Evolutionary conservation across 2,888 invertebrate genomes (phyloP).

Genomic region (Brassicogethes aeneus): DNA sequence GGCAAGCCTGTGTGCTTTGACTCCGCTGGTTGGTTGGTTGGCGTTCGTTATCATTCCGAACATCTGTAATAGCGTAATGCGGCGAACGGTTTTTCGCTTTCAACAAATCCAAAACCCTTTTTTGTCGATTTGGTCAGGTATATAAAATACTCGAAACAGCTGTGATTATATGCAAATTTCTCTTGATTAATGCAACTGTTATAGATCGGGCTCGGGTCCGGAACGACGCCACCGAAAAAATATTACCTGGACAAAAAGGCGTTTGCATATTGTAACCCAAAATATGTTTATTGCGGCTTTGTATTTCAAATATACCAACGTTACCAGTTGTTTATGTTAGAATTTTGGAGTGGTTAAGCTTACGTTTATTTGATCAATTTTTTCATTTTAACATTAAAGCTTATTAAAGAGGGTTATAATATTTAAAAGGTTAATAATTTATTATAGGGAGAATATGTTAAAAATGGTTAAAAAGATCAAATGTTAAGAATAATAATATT

Average conservation of each 20-base stretch:
- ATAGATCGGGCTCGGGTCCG: slow-evolving; percentile 27
- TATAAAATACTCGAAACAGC: slow-evolving; percentile 18
- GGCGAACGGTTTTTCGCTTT: background rate
- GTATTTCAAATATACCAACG: background rate
- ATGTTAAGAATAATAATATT: background rate
- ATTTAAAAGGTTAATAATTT: too few relatives aligned
- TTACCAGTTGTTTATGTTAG: too few relatives aligned
- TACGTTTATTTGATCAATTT: too few relatives aligned
- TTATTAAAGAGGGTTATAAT: too few relatives aligned
- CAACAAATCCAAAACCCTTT: slow-evolving; percentile 16
- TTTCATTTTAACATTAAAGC: too few relatives aligned
- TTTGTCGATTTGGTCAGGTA: slow-evolving; percentile 18
- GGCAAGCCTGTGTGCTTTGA: too few relatives aligned
- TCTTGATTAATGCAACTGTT: slow-evolving; percentile 28
- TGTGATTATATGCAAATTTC: slow-evolving; percentile 31
- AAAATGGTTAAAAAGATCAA: background rate
- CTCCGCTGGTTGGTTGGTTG: background rate
- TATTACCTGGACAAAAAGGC: background rate
- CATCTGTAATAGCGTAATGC: background rate
- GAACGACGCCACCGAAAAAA: slow-evolving; percentile 16
- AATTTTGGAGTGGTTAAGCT: too few relatives aligned
- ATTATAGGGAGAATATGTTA: background rate
- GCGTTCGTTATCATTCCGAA: background rate
- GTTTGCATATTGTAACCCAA: background rate
- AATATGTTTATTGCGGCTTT: background rate